A percentile compares a stretch with the other conserved stretches of the same genome.
Conservation (phyloP, 2,888 invertebrate species). For the Dolomedes plantarius region DNA sequence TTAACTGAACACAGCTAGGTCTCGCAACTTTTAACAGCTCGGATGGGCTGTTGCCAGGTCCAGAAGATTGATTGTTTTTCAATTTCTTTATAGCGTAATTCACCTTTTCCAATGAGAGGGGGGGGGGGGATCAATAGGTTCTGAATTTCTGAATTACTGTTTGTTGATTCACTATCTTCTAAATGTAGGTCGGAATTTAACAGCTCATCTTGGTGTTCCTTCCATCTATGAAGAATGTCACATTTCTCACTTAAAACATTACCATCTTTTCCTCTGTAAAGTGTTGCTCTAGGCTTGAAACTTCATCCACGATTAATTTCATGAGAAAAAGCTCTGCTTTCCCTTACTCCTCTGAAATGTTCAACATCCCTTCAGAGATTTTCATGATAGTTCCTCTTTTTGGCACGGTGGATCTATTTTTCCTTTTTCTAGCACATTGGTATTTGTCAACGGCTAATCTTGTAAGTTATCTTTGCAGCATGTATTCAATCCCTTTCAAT, state of each 20-base stretch:
- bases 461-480: background rate
- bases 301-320: background rate
- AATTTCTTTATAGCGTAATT: background rate
- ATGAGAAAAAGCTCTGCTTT: constrained; percentile 9
- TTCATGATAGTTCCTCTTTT: background rate
- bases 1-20: background rate
- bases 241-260: background rate
- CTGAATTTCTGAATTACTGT: background rate
- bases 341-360: background rate
- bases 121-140: background rate
- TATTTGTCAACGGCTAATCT: background rate
- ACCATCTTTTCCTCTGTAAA: background rate
- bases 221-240: background rate
- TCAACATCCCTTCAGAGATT: background rate
- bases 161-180: no score
- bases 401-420: background rate
- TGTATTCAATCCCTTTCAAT: background rate
- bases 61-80: background rate
- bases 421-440: background rate
- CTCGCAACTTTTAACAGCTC: background rate
- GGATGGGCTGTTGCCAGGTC: background rate
- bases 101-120: background rate
- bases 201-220: background rate
- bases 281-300: background rate
- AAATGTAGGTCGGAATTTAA: background rate